Evolutionary conservation across 2,113 vertebrate genomes (phyloP).

Genomic region (Talpa occidentalis): DNA sequence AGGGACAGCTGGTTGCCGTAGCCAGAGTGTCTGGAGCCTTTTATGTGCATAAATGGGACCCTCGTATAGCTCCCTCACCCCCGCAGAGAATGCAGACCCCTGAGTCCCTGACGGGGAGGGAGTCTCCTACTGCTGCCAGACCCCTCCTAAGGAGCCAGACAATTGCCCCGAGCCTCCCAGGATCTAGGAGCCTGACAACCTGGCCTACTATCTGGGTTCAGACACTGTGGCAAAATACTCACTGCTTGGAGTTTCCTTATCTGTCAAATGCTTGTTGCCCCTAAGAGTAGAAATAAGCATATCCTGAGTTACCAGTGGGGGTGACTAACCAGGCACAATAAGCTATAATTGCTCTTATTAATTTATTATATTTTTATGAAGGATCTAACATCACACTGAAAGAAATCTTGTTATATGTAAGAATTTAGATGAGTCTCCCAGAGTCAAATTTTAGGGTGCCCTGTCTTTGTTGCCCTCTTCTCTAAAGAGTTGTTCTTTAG

Average conservation of each 20-base stretch:
- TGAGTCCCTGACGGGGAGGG: neutral
- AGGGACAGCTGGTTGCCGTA: neutral
- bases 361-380: conserved; percentile 35
- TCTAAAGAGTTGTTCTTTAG: neutral
- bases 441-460: neutral
- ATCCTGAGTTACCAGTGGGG: neutral
- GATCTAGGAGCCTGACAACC: neutral
- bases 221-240: neutral
- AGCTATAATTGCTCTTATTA: neutral
- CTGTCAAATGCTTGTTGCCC: neutral
- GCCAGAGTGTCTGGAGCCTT: neutral
- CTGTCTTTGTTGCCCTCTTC: neutral
- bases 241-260: neutral
- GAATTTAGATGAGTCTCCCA: neutral
- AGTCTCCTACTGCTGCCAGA: neutral
- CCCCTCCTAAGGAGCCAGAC: neutral
- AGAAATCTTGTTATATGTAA: neutral
- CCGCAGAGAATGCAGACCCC: conserved; percentile 19
- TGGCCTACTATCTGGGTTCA: neutral
- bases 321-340: neutral
- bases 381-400: neutral
- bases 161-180: fast-evolving
- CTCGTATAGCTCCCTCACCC: neutral
- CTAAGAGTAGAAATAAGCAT: too few species aligned
- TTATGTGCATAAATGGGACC: neutral